Percentiles rank a stretch among this genome's conserved stretches.
These are phyloP conservation scores for Scotopteryx bipunctaria DNA, from an alignment of 2,888 invertebrate species.

Conservation along the genomic window DNA sequence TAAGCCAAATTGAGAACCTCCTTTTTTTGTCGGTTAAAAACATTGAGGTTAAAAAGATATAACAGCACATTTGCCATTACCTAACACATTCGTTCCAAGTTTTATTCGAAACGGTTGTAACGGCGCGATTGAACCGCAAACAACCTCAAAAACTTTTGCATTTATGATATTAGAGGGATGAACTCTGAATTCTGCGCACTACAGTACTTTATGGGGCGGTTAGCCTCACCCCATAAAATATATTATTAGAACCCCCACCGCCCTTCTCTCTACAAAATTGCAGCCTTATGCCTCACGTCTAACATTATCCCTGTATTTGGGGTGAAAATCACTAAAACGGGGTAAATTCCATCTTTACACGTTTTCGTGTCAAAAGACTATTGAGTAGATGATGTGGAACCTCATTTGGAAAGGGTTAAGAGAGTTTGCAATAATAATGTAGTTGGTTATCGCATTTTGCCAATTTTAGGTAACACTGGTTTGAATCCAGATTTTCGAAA, in stretches of 20 bases:
- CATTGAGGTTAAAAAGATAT: too few relatives aligned
- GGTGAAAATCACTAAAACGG: slow-evolving; percentile 19
- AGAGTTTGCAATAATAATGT: slow-evolving; percentile 1
- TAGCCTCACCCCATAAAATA: background rate
- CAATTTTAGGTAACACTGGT: too few relatives aligned
- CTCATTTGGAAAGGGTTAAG: slow-evolving; percentile 23
- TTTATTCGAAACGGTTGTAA: too few relatives aligned
- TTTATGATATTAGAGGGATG: too few relatives aligned
- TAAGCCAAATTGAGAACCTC: too few relatives aligned
- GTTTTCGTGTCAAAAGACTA: slow-evolving; percentile 34
- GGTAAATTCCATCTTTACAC: slow-evolving; percentile 30
- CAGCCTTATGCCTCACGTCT: slow-evolving; percentile 12
- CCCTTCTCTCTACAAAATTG: slow-evolving; percentile 1
- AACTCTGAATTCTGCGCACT: background rate
- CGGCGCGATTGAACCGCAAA: too few relatives aligned
- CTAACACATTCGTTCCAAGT: too few relatives aligned
- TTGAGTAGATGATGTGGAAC: slow-evolving; percentile 25
- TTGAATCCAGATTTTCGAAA: too few relatives aligned
- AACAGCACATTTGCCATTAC: too few relatives aligned
- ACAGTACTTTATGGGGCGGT: slow-evolving; percentile 1
- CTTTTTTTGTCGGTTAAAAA: too few relatives aligned
- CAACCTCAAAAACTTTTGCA: too few relatives aligned
- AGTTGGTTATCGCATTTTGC: too few relatives aligned
- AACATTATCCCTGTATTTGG: slow-evolving; percentile 15
- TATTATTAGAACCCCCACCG: slow-evolving; percentile 3